These are phyloP conservation scores for Mimachlamys varia DNA, from an alignment of 2,888 invertebrate species.

Conservation along the genomic window DNA sequence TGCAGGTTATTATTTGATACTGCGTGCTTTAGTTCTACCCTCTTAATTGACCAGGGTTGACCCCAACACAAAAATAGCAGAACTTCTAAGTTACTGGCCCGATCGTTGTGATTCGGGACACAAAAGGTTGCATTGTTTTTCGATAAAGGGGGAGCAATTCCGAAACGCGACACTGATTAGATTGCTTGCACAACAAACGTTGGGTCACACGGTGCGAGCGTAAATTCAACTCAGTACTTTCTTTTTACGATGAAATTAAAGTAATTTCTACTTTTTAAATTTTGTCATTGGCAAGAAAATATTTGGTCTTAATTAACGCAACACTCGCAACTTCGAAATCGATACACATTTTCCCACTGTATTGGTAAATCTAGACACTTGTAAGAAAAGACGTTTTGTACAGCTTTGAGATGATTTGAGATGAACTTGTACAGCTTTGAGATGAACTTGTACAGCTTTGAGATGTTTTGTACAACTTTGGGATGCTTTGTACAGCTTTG, in stretches of 20 bases:
- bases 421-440: too few relatives aligned
- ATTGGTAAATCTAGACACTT: background rate
- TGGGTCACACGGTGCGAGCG: background rate
- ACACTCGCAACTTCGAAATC: background rate
- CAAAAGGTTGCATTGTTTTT: background rate
- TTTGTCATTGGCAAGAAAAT: background rate
- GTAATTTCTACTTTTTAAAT: background rate
- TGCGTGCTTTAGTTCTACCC: background rate
- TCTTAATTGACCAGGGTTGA: background rate
- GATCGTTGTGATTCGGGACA: background rate
- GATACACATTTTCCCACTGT: background rate
- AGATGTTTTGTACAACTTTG: too few relatives aligned
- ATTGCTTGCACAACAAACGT: background rate
- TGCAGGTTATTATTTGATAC: background rate
- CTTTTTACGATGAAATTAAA: background rate
- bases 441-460: too few relatives aligned
- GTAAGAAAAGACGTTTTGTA: background rate
- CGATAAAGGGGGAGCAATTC: background rate
- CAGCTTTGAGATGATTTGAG: background rate
- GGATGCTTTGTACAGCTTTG: too few relatives aligned
- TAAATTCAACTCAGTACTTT: background rate
- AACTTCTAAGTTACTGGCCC: background rate
- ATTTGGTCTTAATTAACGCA: background rate
- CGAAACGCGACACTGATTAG: background rate
- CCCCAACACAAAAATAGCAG: background rate